Conservation (phyloP, 2,888 invertebrate species). For the Lamellibrachia satsuma region DNA sequence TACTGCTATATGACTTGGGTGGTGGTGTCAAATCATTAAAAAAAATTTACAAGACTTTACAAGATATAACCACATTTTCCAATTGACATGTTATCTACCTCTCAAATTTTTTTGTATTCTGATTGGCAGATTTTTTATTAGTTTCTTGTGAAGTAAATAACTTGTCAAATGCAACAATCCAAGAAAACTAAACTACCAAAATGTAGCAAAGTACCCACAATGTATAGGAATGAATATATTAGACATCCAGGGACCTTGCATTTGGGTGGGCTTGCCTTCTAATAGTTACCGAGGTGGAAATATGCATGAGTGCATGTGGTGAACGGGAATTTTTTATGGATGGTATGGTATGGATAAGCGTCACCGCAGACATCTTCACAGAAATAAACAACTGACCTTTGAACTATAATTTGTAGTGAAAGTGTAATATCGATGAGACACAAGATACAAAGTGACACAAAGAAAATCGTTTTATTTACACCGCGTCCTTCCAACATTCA, state of each 20-base stretch:
- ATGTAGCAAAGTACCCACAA: too few relatives aligned
- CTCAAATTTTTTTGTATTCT: too few relatives aligned
- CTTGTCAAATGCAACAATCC: too few relatives aligned
- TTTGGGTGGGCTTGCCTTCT: neutral
- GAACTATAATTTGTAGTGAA: slow-evolving; percentile 10
- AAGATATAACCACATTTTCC: too few relatives aligned
- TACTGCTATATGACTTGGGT: neutral
- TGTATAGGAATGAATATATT: neutral
- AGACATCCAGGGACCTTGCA: neutral
- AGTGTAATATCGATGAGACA: neutral
- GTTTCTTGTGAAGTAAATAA: too few relatives aligned
- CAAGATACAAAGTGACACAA: neutral
- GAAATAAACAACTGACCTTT: neutral
- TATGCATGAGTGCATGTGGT: neutral
- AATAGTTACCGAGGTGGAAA: neutral
- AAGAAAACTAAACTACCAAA: too few relatives aligned
- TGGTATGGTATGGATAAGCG: neutral
- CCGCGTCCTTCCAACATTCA: too few relatives aligned
- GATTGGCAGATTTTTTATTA: too few relatives aligned
- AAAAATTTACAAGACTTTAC: too few relatives aligned
- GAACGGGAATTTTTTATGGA: slow-evolving; percentile 3
- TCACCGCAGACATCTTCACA: neutral
- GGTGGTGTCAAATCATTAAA: neutral
- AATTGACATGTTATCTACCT: neutral
- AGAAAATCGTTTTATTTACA: too few relatives aligned